Base-by-base conservation (phyloP, 2,797 vertebrate species). In the Sebastes minor region DNA sequence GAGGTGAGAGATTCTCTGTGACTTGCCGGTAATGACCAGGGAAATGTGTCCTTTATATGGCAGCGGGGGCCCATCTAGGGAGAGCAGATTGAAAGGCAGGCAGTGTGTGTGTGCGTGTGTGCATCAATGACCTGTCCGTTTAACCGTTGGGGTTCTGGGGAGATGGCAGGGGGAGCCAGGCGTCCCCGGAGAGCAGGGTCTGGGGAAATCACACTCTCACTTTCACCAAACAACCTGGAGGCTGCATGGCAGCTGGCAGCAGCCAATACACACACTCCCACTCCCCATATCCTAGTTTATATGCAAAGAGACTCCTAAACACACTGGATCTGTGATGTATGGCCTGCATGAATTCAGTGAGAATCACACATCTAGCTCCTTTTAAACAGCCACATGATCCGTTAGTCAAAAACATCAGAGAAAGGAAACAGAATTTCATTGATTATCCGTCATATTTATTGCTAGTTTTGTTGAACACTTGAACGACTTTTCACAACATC, bases 151-250 rank as follows among this genome's bases (percentile, higher is more conserved):
- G 88, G 88, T 91, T 92, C 89, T 85, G 71, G 84, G 86, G 91
- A 93, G 90, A 92, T 92, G 93, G 92, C 91, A 91, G 90, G 71
- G 89, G 86, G 87, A 88, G 85, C 78, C 23, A 42, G 81, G 85
- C 38, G 64, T 94, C 94, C 91, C 92, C 9, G 18, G 94, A 89
- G 93, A 94, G 78, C 79, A 74, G 91, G 92, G 92, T 93, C 92
- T 94, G 91, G 93, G 94, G 94, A 94, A 95, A 95, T 94, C 93
- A 95, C 92, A 90, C 90, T 92, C 89, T 92, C 89, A 90, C 91
- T 94, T 93, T 92, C 90, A 86, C 90, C 90, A 92, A 92, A 94
- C 91, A 92, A 92, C 83, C 88, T 86, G 86, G 84, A 86, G 86
- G 87, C 89, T 90, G 87, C 83, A 86, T 91, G 81, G 88, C 91